Conservation (phyloP, 2,113 vertebrate species). For the Entomyzon cyanotis region DNA sequence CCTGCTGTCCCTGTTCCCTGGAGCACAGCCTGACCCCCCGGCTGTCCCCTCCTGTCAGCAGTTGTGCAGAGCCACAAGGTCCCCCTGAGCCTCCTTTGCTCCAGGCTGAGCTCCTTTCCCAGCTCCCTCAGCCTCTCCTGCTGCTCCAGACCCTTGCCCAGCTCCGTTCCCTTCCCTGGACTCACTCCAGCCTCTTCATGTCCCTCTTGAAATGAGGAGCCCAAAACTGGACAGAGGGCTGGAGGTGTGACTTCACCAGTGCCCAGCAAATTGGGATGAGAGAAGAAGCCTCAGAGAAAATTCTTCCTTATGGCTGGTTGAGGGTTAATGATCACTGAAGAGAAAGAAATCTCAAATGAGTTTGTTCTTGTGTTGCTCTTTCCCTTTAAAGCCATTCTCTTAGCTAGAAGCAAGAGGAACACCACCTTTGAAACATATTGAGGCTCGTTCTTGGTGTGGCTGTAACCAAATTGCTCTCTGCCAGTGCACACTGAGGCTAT, state of each 20-base stretch:
- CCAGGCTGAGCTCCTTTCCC: background rate
- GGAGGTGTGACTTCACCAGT: background rate
- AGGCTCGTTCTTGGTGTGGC: background rate
- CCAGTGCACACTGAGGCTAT: background rate
- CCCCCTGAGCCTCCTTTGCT: background rate
- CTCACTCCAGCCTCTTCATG: background rate
- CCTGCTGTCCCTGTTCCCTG: background rate
- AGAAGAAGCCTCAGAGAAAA: background rate
- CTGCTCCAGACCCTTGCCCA: background rate
- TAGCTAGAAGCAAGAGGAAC: background rate
- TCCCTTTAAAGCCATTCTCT: background rate
- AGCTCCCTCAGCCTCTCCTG: background rate
- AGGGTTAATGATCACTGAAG: background rate
- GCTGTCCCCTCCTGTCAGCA: background rate
- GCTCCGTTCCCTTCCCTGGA: fast-evolving
- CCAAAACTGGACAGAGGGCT: background rate
- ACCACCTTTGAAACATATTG: background rate
- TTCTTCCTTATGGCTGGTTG: background rate
- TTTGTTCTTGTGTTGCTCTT: background rate
- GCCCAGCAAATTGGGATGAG: background rate
- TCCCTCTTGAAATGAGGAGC: fast-evolving
- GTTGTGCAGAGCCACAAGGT: background rate
- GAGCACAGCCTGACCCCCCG: fast-evolving
- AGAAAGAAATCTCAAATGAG: background rate
- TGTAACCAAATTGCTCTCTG: background rate